These are phyloP conservation scores for Cataglyphis livida DNA, from an alignment of 2,888 invertebrate species.

Conservation along the genomic window DNA sequence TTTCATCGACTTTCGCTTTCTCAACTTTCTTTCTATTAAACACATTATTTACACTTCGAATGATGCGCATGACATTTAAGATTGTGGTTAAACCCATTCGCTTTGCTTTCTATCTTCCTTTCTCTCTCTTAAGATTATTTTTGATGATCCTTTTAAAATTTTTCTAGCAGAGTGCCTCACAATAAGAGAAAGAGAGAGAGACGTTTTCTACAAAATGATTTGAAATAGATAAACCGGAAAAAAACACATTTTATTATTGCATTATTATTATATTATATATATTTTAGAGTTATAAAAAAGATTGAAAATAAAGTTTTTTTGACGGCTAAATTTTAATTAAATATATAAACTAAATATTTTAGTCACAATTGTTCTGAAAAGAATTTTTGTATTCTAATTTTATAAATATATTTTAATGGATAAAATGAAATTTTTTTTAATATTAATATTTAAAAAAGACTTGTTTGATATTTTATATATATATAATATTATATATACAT, in stretches of 20 bases:
- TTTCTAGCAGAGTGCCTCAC: background rate
- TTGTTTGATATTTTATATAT: background rate
- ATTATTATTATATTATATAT: background rate
- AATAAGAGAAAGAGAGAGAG: too few relatives aligned
- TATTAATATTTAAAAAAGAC: too few relatives aligned
- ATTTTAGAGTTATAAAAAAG: background rate
- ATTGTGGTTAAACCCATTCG: background rate
- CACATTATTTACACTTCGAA: background rate
- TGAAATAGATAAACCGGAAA: background rate
- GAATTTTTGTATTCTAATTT: conserved; percentile 3
- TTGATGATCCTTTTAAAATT: background rate
- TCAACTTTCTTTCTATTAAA: conserved; percentile 14
- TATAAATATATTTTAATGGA: conserved; percentile 3
- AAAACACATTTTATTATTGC: background rate
- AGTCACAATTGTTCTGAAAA: background rate
- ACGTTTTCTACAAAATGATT: background rate
- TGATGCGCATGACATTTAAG: background rate
- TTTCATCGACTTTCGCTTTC: conserved; percentile 18
- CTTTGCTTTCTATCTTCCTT: background rate
- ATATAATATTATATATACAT: background rate
- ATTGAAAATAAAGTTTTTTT: background rate
- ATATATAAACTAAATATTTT: background rate
- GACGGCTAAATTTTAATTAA: background rate
- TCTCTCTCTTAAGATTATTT: background rate
- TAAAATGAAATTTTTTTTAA: background rate